Percentiles rank a stretch among this genome's conserved stretches.
phyloP scores from a whole-genome alignment of 2,113 vertebrate genomes.

The Tupaia tana region DNA sequence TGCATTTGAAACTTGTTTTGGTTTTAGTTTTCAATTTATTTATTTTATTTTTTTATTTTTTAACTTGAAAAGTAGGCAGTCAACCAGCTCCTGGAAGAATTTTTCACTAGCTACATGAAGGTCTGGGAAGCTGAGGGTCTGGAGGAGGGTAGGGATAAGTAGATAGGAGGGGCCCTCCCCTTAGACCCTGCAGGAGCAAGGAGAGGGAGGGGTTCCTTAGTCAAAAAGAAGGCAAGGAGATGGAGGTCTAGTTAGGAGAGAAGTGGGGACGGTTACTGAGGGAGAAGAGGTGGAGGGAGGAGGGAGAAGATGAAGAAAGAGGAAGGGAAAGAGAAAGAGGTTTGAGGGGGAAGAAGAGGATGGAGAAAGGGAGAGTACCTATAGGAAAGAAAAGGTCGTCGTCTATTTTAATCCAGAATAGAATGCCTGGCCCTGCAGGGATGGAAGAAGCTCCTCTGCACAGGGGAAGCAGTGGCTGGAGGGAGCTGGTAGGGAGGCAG shows the following conservation, averaged over 20 bases:
- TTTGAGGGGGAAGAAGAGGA: no score
- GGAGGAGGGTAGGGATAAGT: neutral
- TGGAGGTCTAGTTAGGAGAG: no score
- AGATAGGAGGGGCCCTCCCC: neutral
- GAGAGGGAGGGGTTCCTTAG: neutral
- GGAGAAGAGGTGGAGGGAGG: no score
- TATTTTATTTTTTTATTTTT: neutral
- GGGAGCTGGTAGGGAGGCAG: neutral
- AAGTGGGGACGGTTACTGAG: no score
- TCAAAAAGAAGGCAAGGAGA: no score
- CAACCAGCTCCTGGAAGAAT: conserved; percentile 22
- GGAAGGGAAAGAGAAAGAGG: no score
- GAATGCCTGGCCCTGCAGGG: neutral
- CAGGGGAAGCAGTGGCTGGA: neutral
- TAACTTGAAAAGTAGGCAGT: conserved; percentile 9
- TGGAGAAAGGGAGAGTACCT: neutral
- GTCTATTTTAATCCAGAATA: neutral
- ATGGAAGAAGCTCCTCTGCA: neutral
- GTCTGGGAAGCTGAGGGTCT: neutral
- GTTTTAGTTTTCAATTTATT: neutral
- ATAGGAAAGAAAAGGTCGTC: neutral
- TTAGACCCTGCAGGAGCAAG: neutral
- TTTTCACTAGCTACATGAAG: neutral
- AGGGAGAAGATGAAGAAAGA: no score
- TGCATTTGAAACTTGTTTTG: neutral